phyloP scores from a whole-genome alignment of 2,888 invertebrate genomes.

The Tetheella fluctuosa region DNA sequence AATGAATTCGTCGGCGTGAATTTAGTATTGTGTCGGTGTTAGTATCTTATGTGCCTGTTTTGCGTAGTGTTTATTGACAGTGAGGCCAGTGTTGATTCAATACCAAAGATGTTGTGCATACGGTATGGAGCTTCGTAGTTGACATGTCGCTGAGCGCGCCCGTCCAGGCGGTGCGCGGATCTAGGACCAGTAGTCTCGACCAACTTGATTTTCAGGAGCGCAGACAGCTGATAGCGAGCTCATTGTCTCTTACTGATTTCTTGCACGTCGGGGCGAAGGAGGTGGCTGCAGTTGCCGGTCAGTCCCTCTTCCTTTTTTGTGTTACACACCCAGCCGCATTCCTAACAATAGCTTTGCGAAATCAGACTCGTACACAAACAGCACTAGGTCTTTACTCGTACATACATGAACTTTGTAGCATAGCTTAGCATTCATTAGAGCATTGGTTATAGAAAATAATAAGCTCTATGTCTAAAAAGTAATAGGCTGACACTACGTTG shows the following conservation, averaged over 20 bases:
- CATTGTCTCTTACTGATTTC: slow-evolving; percentile 93
- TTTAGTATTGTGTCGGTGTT: slow-evolving; percentile 54
- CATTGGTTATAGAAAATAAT: slow-evolving; percentile 3
- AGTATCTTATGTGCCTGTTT: slow-evolving; percentile 70
- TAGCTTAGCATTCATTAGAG: slow-evolving; percentile 17
- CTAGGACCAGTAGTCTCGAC: slow-evolving; percentile 92
- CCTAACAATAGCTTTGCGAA: slow-evolving; percentile 75
- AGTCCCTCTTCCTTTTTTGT: slow-evolving; percentile 58
- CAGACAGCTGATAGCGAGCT: slow-evolving; percentile 94
- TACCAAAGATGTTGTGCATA: slow-evolving; percentile 61
- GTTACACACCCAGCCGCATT: slow-evolving; percentile 56
- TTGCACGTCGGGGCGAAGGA: slow-evolving; percentile 88
- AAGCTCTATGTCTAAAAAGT: background rate
- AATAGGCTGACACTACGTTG: background rate
- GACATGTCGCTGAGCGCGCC: slow-evolving; percentile 83
- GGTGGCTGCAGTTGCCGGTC: slow-evolving; percentile 81
- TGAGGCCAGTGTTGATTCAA: slow-evolving; percentile 61
- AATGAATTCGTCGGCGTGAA: slow-evolving; percentile 54
- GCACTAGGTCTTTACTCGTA: slow-evolving; percentile 29
- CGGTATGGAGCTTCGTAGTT: slow-evolving; percentile 78
- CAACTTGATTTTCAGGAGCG: slow-evolving; percentile 96
- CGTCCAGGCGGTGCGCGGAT: slow-evolving; percentile 81
- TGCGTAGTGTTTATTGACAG: slow-evolving; percentile 64
- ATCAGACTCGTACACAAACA: slow-evolving; percentile 55
- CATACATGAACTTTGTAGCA: slow-evolving; percentile 10